These are phyloP conservation scores for Formica exsecta DNA, from an alignment of 1,140 invertebrate species.

Conservation along the genomic window DNA sequence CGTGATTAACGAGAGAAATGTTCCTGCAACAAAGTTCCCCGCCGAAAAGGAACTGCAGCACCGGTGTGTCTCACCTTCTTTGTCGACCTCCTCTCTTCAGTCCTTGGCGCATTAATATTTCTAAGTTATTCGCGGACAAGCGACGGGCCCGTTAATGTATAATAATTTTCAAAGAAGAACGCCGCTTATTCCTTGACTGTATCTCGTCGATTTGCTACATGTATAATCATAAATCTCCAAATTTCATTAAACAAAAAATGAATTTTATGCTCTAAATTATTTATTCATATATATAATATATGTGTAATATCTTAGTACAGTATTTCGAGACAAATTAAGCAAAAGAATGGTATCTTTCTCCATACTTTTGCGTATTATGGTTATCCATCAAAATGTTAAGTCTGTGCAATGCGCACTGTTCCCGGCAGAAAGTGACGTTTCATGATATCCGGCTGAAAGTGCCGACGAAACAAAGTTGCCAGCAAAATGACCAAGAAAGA, in stretches of 20 bases:
- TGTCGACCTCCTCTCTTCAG: background rate
- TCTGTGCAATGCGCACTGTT: slow-evolving; percentile 45
- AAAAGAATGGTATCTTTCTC: slow-evolving; percentile 18
- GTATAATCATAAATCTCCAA: background rate
- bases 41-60: slow-evolving; percentile 37
- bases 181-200: background rate
- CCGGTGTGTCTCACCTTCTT: slow-evolving; percentile 40
- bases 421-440: slow-evolving; percentile 52
- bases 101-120: slow-evolving; percentile 45
- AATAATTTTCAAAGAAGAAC: slow-evolving; percentile 11
- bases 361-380: slow-evolving; percentile 27
- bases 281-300: background rate
- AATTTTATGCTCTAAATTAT: background rate
- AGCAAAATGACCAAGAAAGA: slow-evolving; percentile 51
- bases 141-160: slow-evolving; percentile 17
- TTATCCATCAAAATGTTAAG: slow-evolving; percentile 51
- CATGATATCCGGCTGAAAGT: slow-evolving; percentile 56
- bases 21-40: slow-evolving; percentile 61
- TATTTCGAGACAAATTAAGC: background rate
- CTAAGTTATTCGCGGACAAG: slow-evolving; percentile 16
- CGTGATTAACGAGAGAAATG: slow-evolving; percentile 69
- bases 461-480: slow-evolving; percentile 55
- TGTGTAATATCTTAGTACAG: background rate
- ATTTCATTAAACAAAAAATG: background rate
- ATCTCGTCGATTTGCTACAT: background rate